Conservation (phyloP, 1,140 invertebrate genomes). For the Colletes latitarsis region DNA sequence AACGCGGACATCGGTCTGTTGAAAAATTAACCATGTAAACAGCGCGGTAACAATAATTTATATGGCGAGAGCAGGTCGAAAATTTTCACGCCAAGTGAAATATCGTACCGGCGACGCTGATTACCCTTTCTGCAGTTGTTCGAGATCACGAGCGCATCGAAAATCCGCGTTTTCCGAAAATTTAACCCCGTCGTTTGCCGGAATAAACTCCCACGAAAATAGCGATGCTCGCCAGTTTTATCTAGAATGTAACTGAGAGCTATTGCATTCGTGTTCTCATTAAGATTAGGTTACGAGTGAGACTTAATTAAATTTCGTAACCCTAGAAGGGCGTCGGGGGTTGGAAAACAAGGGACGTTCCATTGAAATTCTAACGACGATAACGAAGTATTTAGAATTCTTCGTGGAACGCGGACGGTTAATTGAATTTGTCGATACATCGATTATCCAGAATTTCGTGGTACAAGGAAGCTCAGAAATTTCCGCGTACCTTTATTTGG, state of each 20-base stretch:
- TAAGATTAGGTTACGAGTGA: constrained; percentile 13
- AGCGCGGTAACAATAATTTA: not conserved
- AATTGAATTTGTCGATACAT: too few relatives aligned
- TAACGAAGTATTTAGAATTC: too few relatives aligned
- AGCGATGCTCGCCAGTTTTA: not conserved
- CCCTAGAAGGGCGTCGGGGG: not conserved
- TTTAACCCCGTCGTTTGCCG: not conserved
- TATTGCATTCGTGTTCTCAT: constrained; percentile 16
- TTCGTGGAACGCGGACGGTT: too few relatives aligned
- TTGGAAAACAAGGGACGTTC: too few relatives aligned
- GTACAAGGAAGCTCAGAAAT: too few relatives aligned
- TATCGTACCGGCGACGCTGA: not conserved
- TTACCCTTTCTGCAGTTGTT: constrained; percentile 1
- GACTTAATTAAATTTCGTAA: constrained; percentile 13
- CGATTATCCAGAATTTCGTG: too few relatives aligned
- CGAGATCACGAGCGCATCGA: not conserved
- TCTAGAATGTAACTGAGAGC: not conserved
- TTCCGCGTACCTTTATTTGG: too few relatives aligned
- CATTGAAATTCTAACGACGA: not conserved
- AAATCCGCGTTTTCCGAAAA: not conserved
- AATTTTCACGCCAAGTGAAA: constrained; percentile 11
- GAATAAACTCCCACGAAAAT: not conserved
- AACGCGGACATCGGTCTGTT: not conserved
- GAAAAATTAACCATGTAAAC: constrained; percentile 23
- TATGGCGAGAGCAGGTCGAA: not conserved